Evolutionary conservation across 1,140 invertebrate genomes (phyloP).

Genomic region (Epicauta chinensis): DNA sequence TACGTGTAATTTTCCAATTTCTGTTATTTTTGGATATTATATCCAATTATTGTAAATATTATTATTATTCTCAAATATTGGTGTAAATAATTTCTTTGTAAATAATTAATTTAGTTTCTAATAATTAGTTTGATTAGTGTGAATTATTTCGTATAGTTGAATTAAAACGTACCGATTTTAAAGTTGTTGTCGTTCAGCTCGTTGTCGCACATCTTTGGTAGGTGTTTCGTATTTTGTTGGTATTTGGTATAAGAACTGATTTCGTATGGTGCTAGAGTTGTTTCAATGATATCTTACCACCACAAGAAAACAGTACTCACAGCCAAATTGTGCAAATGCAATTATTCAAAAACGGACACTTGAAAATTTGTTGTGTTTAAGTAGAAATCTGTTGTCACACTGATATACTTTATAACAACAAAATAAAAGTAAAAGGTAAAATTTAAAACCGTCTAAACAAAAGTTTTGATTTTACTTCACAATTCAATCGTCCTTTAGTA

Average conservation of each 20-base stretch:
- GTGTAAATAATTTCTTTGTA: background rate
- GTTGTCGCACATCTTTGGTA: too few relatives aligned
- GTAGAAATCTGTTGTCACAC: constrained; percentile 31
- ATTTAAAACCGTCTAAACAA: constrained; percentile 19
- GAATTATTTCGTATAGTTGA: background rate
- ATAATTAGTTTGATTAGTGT: background rate
- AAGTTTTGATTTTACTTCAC: constrained; percentile 26
- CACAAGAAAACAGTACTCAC: constrained; percentile 41
- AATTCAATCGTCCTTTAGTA: constrained; percentile 8
- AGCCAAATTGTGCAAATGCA: constrained; percentile 17
- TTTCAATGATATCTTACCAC: constrained; percentile 32
- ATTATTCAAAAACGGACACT: constrained; percentile 1
- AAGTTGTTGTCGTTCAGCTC: too few relatives aligned
- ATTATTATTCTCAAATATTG: background rate
- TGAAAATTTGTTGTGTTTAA: constrained; percentile 20
- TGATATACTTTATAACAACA: constrained; percentile 24
- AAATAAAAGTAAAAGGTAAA: constrained; percentile 26
- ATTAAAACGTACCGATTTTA: constrained; percentile 1
- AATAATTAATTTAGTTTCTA: background rate
- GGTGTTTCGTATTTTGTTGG: too few relatives aligned
- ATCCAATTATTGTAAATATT: background rate
- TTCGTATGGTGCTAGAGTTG: constrained; percentile 42
- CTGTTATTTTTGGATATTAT: background rate
- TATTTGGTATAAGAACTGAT: constrained; percentile 38
- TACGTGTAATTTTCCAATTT: background rate